Percentiles rank a stretch among this genome's conserved stretches.
Conservation (phyloP, 2,113 vertebrate genomes). For the Clarias magur region DNA sequence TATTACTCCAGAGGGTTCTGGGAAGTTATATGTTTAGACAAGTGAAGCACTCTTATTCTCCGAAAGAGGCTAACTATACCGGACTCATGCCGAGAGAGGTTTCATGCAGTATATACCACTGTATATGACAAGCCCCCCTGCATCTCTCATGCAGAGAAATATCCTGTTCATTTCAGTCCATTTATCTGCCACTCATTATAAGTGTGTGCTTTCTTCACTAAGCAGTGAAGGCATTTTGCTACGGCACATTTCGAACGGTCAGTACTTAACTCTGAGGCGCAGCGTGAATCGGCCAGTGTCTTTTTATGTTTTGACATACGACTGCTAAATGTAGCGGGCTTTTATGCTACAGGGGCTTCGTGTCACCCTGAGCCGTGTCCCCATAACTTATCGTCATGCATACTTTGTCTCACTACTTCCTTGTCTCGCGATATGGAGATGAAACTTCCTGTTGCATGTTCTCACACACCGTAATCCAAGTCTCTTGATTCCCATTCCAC, state of each 20-base stretch:
- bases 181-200: conserved; percentile 3
- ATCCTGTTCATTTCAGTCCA: background rate
- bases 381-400: conserved; percentile 34
- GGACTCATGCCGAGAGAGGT: conserved; percentile 10
- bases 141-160: background rate
- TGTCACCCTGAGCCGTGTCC: conserved; percentile 35
- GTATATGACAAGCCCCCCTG: background rate
- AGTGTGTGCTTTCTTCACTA: conserved; percentile 4
- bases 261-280: conserved; percentile 2
- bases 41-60: conserved; percentile 45
- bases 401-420: conserved; percentile 14
- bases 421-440: conserved; percentile 28
- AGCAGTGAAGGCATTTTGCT: background rate
- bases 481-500: conserved; percentile 43
- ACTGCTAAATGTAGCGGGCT: background rate
- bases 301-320: conserved; percentile 7
- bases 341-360: background rate
- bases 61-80: conserved; percentile 52
- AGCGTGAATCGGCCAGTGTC: background rate
- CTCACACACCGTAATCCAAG: conserved; percentile 42
- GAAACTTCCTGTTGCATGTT: conserved; percentile 35
- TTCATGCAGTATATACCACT: background rate
- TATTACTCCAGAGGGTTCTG: conserved; percentile 42
- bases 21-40: conserved; percentile 52
- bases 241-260: background rate